A percentile compares a stretch with the other conserved stretches of the same genome.
Evolutionary conservation across 2,888 invertebrate genomes (phyloP).

Genomic region (Oscheius sp.): DNA sequence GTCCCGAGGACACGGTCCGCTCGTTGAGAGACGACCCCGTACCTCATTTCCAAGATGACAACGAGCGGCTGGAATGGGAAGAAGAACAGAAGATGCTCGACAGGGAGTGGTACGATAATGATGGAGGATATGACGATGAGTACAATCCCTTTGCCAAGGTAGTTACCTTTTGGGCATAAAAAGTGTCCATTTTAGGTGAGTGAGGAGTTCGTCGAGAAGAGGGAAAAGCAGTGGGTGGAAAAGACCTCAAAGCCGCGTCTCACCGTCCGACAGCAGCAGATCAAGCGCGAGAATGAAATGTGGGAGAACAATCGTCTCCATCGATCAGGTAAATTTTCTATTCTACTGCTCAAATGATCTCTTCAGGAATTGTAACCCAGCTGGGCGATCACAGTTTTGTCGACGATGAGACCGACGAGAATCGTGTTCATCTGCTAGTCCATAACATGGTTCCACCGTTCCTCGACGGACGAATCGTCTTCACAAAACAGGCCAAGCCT

Average conservation of each 20-base stretch:
- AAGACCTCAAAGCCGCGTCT: constrained; percentile 81
- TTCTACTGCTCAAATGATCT: neutral
- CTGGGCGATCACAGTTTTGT: constrained; percentile 74
- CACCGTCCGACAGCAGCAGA: constrained; percentile 94
- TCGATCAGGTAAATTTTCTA: constrained; percentile 77
- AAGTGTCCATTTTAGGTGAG: constrained; percentile 46
- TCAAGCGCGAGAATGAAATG: constrained; percentile 93
- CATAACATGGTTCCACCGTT: constrained; percentile 99
- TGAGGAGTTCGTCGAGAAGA: constrained; percentile 90
- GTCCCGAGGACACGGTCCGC: constrained; percentile 48
- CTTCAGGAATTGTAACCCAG: constrained; percentile 78
- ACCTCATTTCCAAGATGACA: constrained; percentile 76
- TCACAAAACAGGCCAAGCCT: constrained; percentile 82
- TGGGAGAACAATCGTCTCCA: constrained; percentile 99
- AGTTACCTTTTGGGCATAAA: neutral
- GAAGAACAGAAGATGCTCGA: constrained; percentile 88
- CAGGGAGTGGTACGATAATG: constrained; percentile 95
- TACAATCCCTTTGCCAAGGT: constrained; percentile 86
- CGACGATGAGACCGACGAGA: constrained; percentile 84
- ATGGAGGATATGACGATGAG: constrained; percentile 84
- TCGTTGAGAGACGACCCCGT: constrained; percentile 47
- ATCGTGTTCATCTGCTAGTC: constrained; percentile 92
- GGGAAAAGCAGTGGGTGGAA: constrained; percentile 91
- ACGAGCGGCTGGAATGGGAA: constrained; percentile 87
- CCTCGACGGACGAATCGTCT: constrained; percentile 96